Base-by-base conservation (phyloP, 2,888 invertebrate species). In the Flexamia atlantica region DNA sequence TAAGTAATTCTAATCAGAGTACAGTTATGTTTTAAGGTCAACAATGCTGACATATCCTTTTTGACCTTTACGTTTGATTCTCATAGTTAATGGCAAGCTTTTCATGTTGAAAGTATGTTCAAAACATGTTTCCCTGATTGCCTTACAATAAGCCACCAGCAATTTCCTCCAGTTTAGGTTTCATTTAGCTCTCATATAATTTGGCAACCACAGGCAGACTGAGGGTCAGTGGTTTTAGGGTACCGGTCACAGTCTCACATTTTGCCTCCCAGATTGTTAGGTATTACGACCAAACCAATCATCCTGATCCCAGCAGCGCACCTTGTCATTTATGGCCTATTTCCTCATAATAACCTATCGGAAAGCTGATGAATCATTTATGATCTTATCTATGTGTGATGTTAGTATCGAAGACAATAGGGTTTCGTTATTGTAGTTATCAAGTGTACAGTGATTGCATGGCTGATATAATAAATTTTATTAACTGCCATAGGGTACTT, bases 321-420 rank as follows among this genome's bases (percentile, higher is more conserved):
- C 9, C 64, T 64, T 30, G 64, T 64, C 14, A 64, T 64, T 64
- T 64, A 28, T 64, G 64, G 30, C 64, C 64, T 17, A 64, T 64
- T 64, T 64, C 30, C 17, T 1, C 14, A 3, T 64, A 64, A 64
- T 64, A 64, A 64, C 64, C 12, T 2, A 30, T 64, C 64, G 17
- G 64, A 28, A 64, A 14, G 25, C 23, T 23, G 23, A 57, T 28
- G 17, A 64, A 28, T 28, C 30, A 64, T 64, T 64, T 9, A 30
- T 7, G 30, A 60, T 25, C 23, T 60, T 20, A 64, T 64, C 14
- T 30, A 23, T 64, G 28, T 12, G 14, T 20, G 57, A 57, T 57
- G 57, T 57, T 7, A 7, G 12, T 46, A 17, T 17, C 17, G 7
- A 17, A 17, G 17, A 46, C 46, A 46, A 46, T n/a, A 36, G 36